Evolutionary conservation across 2,888 invertebrate species (phyloP), one percentile per base, ranked within the genome.

Genomic region (Amphimallon solstitiale): DNA sequence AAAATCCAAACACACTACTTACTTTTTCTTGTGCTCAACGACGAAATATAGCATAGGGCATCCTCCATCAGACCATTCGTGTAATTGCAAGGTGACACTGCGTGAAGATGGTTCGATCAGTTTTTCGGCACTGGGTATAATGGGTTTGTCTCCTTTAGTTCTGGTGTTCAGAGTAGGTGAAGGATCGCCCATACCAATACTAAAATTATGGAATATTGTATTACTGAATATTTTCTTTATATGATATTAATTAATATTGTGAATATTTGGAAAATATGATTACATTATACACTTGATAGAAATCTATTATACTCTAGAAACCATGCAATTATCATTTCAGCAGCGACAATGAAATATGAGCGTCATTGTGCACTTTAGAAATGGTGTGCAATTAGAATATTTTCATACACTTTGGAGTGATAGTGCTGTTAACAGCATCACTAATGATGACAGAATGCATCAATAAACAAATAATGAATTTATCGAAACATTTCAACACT

Each of bases 31-130:
- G 80, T 96, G 94, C 83, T 96, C 95, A 54, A 97, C 94, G 70
- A 97, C 95, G 81, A 96, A 97, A 81, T 95, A 94, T 70, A 92
- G 88, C 93, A 98, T 96, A 14, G 95, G 94, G 80, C 97, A 98
- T 67, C 97, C 96, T 63, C 96, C 95, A 81, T 95, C 95, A 67
- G 92, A 91, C 97, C 97, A 98, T 69, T 96, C 92, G 77, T 90
- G 92, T 73, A 98, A 88, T 79, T 96, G 95, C 70, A 98, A 86
- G 1, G 94, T 94, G 56, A 97, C 94, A 73, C 94, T 95, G 70
- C 94, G 95, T n/a, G 94, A 92, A 21, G 95, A 95, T 0, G 95
- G 93, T 79, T 94, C 93, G 80, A 98, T 92, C 81, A 97, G 94
- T 80, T 94, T 90, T 2, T 92, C 90, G 64, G 95, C 95, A 80